A percentile compares a stretch with the other conserved stretches of the same genome.
Conservation (phyloP, 2,888 invertebrate genomes). For the Volucella inanis region DNA sequence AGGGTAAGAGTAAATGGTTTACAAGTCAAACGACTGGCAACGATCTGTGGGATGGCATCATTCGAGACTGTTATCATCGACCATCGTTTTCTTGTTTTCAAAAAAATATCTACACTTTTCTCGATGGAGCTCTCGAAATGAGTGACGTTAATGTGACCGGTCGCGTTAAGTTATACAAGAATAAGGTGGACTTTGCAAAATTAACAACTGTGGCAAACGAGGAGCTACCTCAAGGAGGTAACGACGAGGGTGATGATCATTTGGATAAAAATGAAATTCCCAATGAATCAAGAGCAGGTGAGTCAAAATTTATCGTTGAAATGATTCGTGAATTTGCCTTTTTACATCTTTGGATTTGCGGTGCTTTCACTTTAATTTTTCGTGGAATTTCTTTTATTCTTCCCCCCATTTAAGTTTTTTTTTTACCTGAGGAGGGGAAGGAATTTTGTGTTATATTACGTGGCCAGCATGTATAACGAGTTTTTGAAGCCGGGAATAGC, state of each 20-base stretch:
- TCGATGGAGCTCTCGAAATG: slow-evolving; percentile 87
- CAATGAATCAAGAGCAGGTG: slow-evolving; percentile 78
- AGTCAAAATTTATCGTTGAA: slow-evolving; percentile 59
- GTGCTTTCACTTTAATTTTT: slow-evolving; percentile 67
- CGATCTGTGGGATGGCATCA: slow-evolving; percentile 88
- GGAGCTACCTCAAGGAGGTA: slow-evolving; percentile 63
- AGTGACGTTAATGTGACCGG: slow-evolving; percentile 88
- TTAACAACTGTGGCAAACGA: slow-evolving; percentile 84
- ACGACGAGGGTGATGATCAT: slow-evolving; percentile 76
- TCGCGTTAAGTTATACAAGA: slow-evolving; percentile 87
- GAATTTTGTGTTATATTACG: slow-evolving; percentile 43
- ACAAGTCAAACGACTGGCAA: slow-evolving; percentile 85
- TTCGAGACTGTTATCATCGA: slow-evolving; percentile 87
- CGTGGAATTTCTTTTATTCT: slow-evolving; percentile 29
- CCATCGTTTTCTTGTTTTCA: slow-evolving; percentile 90
- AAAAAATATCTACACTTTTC: slow-evolving; percentile 89
- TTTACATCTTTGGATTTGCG: slow-evolving; percentile 37
- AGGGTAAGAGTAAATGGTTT: slow-evolving; percentile 76
- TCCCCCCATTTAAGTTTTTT: neutral
- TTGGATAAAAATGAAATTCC: slow-evolving; percentile 77
- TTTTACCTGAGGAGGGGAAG: neutral
- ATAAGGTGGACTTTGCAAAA: slow-evolving; percentile 86
- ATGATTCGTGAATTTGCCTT: slow-evolving; percentile 3
- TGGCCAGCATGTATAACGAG: slow-evolving; percentile 52
- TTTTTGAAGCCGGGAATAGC: slow-evolving; percentile 27